These are phyloP conservation scores for Trachymyrmex septentrionalis DNA, from an alignment of 1,140 invertebrate genomes.

Conservation along the genomic window DNA sequence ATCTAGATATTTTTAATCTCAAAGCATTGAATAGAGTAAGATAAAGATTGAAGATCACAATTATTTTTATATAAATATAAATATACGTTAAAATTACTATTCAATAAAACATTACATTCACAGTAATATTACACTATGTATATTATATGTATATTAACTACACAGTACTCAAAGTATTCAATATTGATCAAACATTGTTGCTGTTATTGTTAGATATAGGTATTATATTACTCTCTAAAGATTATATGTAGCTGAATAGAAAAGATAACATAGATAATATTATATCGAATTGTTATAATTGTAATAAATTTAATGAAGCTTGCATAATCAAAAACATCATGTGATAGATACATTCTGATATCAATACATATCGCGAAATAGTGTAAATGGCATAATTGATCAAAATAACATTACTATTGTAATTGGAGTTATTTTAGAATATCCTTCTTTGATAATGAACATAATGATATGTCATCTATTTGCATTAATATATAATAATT, in stretches of 20 bases:
- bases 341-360: conserved; percentile 1
- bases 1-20: not conserved
- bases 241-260: not conserved
- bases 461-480: not conserved
- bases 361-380: not conserved
- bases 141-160: too few relatives aligned
- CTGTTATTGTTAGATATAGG: not conserved
- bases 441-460: conserved; percentile 25
- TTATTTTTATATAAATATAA: not conserved
- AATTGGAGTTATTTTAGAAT: not conserved
- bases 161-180: not conserved
- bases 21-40: not conserved
- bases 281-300: not conserved
- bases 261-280: not conserved
- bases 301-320: not conserved
- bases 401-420: not conserved
- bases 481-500: conserved; percentile 18
- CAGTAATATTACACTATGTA: not conserved
- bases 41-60: not conserved
- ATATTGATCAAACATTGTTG: not conserved
- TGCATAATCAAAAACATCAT: conserved; percentile 1
- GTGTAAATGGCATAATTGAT: not conserved
- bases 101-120: not conserved
- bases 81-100: not conserved
- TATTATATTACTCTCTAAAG: not conserved